Evolutionary conservation across 2,888 invertebrate genomes (phyloP).

Genomic region (Phasia obesa): DNA sequence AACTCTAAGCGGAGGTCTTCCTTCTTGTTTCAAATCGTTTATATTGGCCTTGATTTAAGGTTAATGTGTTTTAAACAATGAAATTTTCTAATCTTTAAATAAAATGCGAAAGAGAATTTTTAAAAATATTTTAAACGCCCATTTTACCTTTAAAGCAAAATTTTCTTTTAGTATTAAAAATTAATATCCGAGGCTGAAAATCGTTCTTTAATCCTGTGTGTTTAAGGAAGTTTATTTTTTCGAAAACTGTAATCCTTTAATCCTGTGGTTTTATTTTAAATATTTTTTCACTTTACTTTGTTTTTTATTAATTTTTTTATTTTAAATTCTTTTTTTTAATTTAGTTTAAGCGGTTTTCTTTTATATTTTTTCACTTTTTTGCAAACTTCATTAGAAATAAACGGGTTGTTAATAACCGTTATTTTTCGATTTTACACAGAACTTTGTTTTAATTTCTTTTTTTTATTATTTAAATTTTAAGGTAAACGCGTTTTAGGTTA

Average conservation of each 20-base stretch:
- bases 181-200: neutral
- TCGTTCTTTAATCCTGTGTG: neutral
- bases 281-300: neutral
- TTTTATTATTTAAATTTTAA: constrained; percentile 1
- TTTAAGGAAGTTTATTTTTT: neutral
- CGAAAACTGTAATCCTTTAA: constrained; percentile 40
- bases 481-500: too few species aligned
- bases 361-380: constrained; percentile 18
- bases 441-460: neutral
- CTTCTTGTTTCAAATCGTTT: too few species aligned
- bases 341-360: neutral
- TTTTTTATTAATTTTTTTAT: constrained; percentile 1
- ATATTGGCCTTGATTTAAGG: too few species aligned
- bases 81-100: too few species aligned
- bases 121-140: too few species aligned
- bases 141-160: constrained; percentile 15
- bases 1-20: too few species aligned
- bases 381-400: neutral
- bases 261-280: constrained; percentile 11
- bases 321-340: constrained; percentile 3
- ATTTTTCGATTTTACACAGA: neutral
- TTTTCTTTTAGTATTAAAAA: neutral
- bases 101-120: too few species aligned
- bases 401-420: constrained; percentile 24
- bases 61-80: too few species aligned